Base-by-base conservation (phyloP, 2,113 vertebrate genomes). In the Oncorhynchus clarkii region DNA sequence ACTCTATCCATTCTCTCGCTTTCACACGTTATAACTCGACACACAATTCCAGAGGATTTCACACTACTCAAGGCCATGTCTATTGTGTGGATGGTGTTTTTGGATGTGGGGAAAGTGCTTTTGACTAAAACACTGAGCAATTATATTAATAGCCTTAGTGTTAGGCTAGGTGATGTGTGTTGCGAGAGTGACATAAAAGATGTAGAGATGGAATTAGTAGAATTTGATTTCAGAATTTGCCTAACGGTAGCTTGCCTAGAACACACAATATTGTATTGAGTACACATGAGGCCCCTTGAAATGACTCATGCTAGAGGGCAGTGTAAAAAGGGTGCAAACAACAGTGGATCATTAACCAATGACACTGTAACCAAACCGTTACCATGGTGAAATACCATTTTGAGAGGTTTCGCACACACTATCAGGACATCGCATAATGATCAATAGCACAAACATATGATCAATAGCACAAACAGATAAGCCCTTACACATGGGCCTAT, bases 261-360 rank as follows among this genome's bases (percentile, higher is more conserved):
- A 51, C 51, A 54, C 18, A 16, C 49, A 14, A 18, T 18, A 14
- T 66, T 66, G 26, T 18, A 14, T 18, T 29, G 26, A 66, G 16
- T 22, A 26, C 26, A 67, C 16, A 13, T 29, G 65, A 31, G 24
- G 29, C 27, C 65, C 65, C 29, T 29, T 13, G 22, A 67, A 24
- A 29, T 18, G 65, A 29, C 26, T 67, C 13, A 31, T 54, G 14
- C 14, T 54, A 4, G 14, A 54, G 14, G 49, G 16, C 16, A 31
- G 65, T 6, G 13, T 29, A 29, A 29, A 67, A 54, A 51, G 20
- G 27, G 16, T 26, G 54, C 65, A 24, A 62, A 65, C 57, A n/a
- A 13, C 49, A 12, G 24, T 68, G 48, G 51, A 78, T 60, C 13
- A 78, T 78, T 73, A 73, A 78, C 70, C 34, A 26, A 45, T 62